Conservation (phyloP, 2,797 vertebrate genomes). For the Cyclura pinguis region DNA sequence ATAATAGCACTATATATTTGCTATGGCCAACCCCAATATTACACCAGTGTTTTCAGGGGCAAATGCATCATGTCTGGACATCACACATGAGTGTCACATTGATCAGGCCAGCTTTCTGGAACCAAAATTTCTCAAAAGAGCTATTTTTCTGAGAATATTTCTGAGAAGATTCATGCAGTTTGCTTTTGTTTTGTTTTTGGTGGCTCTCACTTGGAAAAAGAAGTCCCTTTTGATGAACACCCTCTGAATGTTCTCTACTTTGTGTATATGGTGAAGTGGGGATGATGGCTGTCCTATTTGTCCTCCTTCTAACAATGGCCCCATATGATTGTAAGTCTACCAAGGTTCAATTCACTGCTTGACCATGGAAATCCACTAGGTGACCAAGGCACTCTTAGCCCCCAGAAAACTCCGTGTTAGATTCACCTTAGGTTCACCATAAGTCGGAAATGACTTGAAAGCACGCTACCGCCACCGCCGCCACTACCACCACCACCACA, state of each 20-base stretch:
- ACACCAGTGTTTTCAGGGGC: background rate
- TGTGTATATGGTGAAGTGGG: background rate
- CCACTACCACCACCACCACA: too few relatives aligned
- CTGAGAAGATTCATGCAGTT: background rate
- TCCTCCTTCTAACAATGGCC: background rate
- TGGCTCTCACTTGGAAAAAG: background rate
- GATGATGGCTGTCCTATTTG: background rate
- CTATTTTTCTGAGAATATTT: background rate
- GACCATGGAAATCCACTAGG: too few relatives aligned
- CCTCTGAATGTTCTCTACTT: background rate
- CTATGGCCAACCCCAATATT: background rate
- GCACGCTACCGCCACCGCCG: too few relatives aligned
- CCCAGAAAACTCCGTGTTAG: too few relatives aligned
- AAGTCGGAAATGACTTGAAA: too few relatives aligned
- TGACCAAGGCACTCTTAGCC: too few relatives aligned
- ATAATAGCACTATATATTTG: too few relatives aligned
- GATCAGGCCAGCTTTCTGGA: background rate
- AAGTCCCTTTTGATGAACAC: background rate
- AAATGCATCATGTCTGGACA: background rate
- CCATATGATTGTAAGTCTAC: background rate
- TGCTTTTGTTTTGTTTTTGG: background rate
- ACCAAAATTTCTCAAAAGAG: background rate
- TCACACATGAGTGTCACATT: background rate
- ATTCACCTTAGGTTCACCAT: too few relatives aligned
- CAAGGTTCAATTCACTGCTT: too few relatives aligned